Percentiles rank a stretch among this genome's conserved stretches.
Conservation (phyloP, 2,888 invertebrate genomes). For the Prosopocoilus inquinatus region DNA sequence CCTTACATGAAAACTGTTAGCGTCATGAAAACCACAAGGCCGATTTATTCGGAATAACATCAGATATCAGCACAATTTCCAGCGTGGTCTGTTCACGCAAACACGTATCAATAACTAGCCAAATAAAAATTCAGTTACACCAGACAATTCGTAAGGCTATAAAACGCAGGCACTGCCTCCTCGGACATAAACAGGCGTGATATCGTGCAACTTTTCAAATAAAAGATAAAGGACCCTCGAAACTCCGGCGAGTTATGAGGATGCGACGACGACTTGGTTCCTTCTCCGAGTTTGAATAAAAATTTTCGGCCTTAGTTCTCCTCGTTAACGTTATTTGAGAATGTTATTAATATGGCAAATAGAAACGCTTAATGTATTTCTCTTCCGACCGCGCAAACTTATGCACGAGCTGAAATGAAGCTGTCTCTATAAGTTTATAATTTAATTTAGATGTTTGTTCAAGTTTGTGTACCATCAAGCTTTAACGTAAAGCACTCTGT, state of each 20-base stretch:
- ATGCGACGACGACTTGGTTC: background rate
- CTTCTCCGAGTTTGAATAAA: background rate
- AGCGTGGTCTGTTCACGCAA: background rate
- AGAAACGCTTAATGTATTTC: background rate
- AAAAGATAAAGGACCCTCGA: slow-evolving; percentile 34
- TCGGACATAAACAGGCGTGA: slow-evolving; percentile 38
- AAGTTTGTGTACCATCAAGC: slow-evolving; percentile 6
- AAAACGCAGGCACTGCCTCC: slow-evolving; percentile 38
- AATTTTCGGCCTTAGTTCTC: background rate
- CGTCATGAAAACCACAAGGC: too few species aligned
- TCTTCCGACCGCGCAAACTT: background rate
- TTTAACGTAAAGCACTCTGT: slow-evolving; percentile 4
- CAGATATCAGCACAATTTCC: background rate
- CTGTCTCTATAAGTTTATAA: slow-evolving; percentile 9
- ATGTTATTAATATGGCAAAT: too few species aligned
- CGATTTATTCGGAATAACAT: background rate
- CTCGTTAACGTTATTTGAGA: too few species aligned
- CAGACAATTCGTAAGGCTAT: slow-evolving; percentile 37
- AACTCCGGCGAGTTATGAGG: background rate
- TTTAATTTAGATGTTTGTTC: slow-evolving; percentile 10
- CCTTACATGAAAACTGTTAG: too few species aligned
- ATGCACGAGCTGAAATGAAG: background rate
- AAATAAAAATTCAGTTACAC: slow-evolving; percentile 18
- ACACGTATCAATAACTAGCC: slow-evolving; percentile 8
- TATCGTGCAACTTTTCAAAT: slow-evolving; percentile 42